A percentile compares a stretch with the other conserved stretches of the same genome.
Conservation (phyloP, 2,888 invertebrate species). For the Argyra leucocephala region DNA sequence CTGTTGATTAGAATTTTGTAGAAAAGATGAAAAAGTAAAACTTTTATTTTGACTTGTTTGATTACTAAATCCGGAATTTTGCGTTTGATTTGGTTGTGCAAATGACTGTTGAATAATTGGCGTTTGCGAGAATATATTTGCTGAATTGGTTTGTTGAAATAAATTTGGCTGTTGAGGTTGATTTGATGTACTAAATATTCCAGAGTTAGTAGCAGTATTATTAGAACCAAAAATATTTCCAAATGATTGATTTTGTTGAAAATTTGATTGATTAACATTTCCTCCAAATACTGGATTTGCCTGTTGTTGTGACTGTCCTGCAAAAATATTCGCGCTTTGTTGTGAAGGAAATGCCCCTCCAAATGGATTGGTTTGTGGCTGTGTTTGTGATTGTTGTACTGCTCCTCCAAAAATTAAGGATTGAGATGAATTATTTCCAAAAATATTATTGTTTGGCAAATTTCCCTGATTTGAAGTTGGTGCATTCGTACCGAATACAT, state of each 20-base stretch:
- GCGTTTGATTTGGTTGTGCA: background rate
- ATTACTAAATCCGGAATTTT: background rate
- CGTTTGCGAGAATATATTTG: conserved; percentile 26
- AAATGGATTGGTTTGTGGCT: conserved; percentile 8
- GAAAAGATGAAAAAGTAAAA: background rate
- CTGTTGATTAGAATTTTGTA: conserved; percentile 8
- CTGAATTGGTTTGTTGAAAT: conserved; percentile 14
- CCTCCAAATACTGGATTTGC: conserved; percentile 28
- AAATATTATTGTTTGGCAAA: conserved; percentile 17
- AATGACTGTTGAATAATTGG: background rate
- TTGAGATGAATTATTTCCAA: conserved; percentile 16
- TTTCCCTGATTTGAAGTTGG: background rate
- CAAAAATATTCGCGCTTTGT: conserved; percentile 25
- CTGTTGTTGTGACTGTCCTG: background rate
- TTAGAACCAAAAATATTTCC: conserved; percentile 21
- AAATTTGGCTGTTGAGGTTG: conserved; percentile 16
- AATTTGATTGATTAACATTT: conserved; percentile 24
- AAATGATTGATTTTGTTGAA: conserved; percentile 25
- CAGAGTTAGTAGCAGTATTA: background rate
- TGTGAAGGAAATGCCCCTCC: conserved; percentile 12
- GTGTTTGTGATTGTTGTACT: background rate
- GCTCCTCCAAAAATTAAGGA: conserved; percentile 12
- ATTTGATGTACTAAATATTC: conserved; percentile 13
- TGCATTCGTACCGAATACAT: background rate
- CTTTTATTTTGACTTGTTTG: background rate